A percentile compares a stretch with the other conserved stretches of the same genome.
These are phyloP conservation scores for Tetrao urogallus DNA, from an alignment of 2,113 vertebrate genomes.

Conservation along the genomic window DNA sequence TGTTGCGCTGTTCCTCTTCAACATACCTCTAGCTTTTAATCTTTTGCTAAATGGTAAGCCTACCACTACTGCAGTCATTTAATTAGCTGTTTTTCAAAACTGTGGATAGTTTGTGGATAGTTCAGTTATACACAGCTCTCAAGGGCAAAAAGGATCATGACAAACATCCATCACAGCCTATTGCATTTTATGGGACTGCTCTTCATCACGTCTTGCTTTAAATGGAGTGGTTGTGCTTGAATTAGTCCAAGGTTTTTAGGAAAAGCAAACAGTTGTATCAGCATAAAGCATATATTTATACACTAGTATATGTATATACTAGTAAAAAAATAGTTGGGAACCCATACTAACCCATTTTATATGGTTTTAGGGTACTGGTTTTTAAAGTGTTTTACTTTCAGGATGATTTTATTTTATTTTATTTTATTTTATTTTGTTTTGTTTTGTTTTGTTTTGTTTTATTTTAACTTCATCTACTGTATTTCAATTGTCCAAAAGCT, in stretches of 20 bases:
- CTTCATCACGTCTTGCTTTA: not conserved
- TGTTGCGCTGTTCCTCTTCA: not conserved
- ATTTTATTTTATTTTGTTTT: not conserved
- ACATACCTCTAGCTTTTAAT: not conserved
- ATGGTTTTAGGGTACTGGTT: not conserved
- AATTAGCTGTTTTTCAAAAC: not conserved
- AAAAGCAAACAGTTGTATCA: not conserved
- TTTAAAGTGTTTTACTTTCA: not conserved
- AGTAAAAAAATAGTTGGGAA: not conserved
- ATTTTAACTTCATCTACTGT: not conserved
- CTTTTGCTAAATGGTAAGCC: not conserved
- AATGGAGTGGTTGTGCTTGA: constrained; percentile 12
- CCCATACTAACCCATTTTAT: not conserved
- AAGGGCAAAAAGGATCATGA: constrained; percentile 20
- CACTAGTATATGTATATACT: not conserved
- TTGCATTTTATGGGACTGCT: not conserved
- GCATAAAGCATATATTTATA: not conserved
- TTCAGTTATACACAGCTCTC: not conserved
- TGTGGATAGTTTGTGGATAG: not conserved
- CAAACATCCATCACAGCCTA: constrained; percentile 20
- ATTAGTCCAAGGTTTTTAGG: not conserved
- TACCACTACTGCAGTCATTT: not conserved
- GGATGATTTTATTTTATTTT: not conserved
- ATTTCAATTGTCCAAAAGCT: not conserved
- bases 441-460: not conserved